Percentiles rank a stretch among this genome's conserved stretches.
Conservation (phyloP, 2,888 invertebrate species). For the Eudemis profundana region DNA sequence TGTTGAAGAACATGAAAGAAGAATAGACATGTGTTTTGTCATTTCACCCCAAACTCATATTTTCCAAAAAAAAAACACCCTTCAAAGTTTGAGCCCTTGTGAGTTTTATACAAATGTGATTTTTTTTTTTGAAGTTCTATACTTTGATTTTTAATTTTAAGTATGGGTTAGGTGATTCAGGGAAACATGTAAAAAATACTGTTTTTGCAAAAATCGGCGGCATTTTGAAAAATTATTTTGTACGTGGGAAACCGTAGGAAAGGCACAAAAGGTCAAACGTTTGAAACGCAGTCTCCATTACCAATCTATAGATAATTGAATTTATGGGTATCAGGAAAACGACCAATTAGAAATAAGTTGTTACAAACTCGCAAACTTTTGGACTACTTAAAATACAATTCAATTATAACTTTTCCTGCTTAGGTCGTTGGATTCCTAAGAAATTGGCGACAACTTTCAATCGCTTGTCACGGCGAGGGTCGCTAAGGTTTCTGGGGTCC, state of each 20-base stretch:
- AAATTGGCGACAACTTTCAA: constrained; percentile 12
- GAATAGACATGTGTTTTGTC: no score
- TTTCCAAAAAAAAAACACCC: no score
- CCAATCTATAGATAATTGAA: constrained; percentile 1
- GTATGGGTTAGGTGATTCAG: no score
- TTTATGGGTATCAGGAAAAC: constrained; percentile 4
- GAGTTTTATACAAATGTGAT: no score
- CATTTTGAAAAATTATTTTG: not conserved
- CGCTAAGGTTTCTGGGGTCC: not conserved
- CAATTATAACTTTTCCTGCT: constrained; percentile 37
- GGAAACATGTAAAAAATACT: no score
- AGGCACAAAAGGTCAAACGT: not conserved
- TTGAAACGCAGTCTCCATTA: not conserved
- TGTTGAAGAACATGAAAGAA: no score
- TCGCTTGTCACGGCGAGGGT: not conserved
- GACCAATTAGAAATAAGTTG: constrained; percentile 28
- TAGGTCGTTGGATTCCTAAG: constrained; percentile 30
- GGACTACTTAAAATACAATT: constrained; percentile 31
- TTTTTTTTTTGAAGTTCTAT: no score
- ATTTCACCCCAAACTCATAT: no score
- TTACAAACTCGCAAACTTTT: constrained; percentile 20
- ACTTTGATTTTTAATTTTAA: no score
- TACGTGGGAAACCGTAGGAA: not conserved
- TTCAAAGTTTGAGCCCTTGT: no score
- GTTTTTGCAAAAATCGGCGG: no score